Evolutionary conservation across 2,797 vertebrate species (phyloP), one percentile per base, ranked within the genome.

Genomic region (Mus minutoides): DNA sequence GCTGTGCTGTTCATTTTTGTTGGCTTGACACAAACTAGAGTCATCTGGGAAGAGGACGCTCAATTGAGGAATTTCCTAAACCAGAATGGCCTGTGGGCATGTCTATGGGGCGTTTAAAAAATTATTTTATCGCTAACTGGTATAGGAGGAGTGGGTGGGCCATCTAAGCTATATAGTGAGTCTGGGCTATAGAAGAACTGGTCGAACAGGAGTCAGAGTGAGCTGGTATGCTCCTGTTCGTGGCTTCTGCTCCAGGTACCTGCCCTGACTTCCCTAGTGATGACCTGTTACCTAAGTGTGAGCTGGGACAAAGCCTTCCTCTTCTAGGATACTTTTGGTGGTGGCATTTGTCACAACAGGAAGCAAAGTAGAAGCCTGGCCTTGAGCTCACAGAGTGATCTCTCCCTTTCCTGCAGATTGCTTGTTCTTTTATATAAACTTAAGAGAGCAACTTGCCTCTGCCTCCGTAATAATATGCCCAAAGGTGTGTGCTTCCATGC

Each of bases 161-260:
- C 22, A 87, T 40, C 8, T 73, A 40, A n/a, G 22, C 13, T 4
- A 8, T 49, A 49, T 49, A 49, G 64, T 73, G 67, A 54, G 34
- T 40, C 49, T 54, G 34, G 14, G 46, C 34, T 87, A 7, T 26
- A 16, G 26, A 10, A 37, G 29, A 69, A 46, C 60, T 4, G 31
- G 62, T 0, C 26, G 62, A 14, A 3, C 49, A 11, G 16, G n/a
- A 46, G 13, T 9, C 26, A 14, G 34, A 3, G 22, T 1, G 3
- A 40, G 49, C 22, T 71, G 37, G 67, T 40, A 37, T 22, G 34
- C 34, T 17, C 4, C 49, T 19, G 34, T 6, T 29, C 8, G 1
- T 2, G 12, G 43, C 21, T 26, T 52, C 83, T 52, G 46, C 46
- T n/a, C 31, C 83, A 52, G 84, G 40, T 13, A 31, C 83, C 62